These are phyloP conservation scores for Opisthograptis luteolata DNA, from an alignment of 2,888 invertebrate genomes.

Conservation along the genomic window DNA sequence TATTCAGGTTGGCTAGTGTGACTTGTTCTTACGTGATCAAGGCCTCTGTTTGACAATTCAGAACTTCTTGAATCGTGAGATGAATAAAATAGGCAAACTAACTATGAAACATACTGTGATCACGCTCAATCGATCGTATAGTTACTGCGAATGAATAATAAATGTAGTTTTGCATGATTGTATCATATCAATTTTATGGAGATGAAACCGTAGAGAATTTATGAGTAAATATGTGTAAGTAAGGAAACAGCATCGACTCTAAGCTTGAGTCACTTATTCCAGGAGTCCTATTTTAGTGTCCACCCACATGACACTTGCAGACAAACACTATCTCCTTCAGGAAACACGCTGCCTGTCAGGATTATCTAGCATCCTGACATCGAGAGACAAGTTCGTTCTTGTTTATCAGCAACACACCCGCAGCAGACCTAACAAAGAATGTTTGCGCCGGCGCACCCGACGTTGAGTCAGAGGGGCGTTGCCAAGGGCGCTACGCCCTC, in stretches of 20 bases:
- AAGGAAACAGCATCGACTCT: too few relatives aligned
- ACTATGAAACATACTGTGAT: background rate
- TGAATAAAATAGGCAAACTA: background rate
- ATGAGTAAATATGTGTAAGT: too few relatives aligned
- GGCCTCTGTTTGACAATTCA: background rate
- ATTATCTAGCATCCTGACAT: background rate
- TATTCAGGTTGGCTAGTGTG: slow-evolving; percentile 30
- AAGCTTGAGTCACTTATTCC: too few relatives aligned
- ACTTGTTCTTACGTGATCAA: slow-evolving; percentile 3
- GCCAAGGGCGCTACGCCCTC: slow-evolving; percentile 80
- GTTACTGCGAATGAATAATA: too few relatives aligned
- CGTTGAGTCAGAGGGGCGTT: slow-evolving; percentile 75
- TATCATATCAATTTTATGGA: too few relatives aligned
- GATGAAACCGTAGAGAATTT: too few relatives aligned
- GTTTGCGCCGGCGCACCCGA: slow-evolving; percentile 62
- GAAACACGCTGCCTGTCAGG: background rate
- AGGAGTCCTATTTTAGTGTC: too few relatives aligned
- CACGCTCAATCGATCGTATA: too few relatives aligned
- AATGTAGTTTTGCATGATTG: too few relatives aligned
- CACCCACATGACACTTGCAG: background rate
- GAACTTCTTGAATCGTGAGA: background rate
- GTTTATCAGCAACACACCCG: slow-evolving; percentile 28
- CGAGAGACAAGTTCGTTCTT: slow-evolving; percentile 17
- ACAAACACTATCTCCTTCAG: background rate
- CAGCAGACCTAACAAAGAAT: slow-evolving; percentile 12